Conservation (phyloP, 2,797 vertebrate species). For the Podarcis lilfordi region DNA sequence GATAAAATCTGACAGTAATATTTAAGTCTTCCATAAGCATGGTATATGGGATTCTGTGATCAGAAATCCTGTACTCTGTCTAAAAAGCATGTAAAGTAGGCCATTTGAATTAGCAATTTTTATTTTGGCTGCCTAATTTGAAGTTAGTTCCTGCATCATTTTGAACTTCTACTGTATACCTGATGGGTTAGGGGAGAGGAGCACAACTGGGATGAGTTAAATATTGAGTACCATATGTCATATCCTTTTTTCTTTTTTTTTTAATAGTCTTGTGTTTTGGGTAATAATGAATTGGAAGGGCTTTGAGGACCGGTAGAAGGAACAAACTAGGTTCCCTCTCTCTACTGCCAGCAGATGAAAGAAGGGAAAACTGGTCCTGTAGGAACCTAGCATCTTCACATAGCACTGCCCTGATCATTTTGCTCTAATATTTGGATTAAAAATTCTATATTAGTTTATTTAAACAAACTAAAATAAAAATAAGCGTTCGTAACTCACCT, state of each 20-base stretch:
- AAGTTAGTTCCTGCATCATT: neutral
- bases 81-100: neutral
- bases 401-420: too few species aligned
- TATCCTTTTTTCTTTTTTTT: neutral
- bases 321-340: too few species aligned
- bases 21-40: neutral
- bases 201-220: neutral
- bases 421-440: too few species aligned
- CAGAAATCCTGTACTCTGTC: neutral
- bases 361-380: too few species aligned
- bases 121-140: neutral
- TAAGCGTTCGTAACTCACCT: neutral
- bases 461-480: neutral
- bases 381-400: too few species aligned
- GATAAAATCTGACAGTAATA: neutral
- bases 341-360: too few species aligned
- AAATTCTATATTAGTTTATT: too few species aligned
- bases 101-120: neutral
- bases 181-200: neutral
- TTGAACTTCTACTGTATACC: neutral
- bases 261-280: too few species aligned
- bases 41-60: neutral
- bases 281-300: too few species aligned
- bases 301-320: too few species aligned
- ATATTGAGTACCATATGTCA: too few species aligned